Base-by-base conservation (phyloP, 2,888 invertebrate genomes). In the Hecatera dysodea region DNA sequence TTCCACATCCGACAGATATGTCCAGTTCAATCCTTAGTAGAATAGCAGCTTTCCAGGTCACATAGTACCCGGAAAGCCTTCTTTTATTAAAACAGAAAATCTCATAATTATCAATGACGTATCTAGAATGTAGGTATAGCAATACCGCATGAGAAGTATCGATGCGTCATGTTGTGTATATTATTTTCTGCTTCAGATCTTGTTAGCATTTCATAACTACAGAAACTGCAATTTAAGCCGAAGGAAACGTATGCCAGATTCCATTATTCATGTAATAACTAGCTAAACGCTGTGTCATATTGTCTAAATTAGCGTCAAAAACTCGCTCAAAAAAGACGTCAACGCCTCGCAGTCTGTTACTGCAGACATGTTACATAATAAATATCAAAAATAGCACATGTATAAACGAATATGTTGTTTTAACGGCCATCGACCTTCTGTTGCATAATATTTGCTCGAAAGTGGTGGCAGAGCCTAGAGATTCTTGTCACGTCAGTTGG, bases 341-440 rank as follows among this genome's bases (percentile, higher is more conserved):
- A 82, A 77, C 88, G 90, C 86, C 92, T 78, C 76, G 90, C 92
- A 83, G 92, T 92, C 93, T 92, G 88, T 79, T 50, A 55, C 62
- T 72, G 77, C 83, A 90, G 88, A 90, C 89, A 78, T 50, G 73
- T 91, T 90, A 86, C 68, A 69, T 89, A 88, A 91, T 65, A 19
- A 33, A 56, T 70, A 62, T 62, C 27, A 72, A 76, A 80, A 81
- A 81, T 74, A 77, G 72, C 53, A 74, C 69, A 78, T 70, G 50
- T 75, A 62, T 72, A 67, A 48, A 50, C 33, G 59, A 74, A 75
- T 75, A 75, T 72, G 68, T 66, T 75, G 67, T 78, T 76, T 65
- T 68, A 59, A 63, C 69, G 76, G 76, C 56, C 70, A 67, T 72
- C 62, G 74, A 80, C 74, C 79, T 69, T 67, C 59, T 19, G n/a